Evolutionary conservation across 2,113 vertebrate species (phyloP).

Genomic region (Prionailurus bengalensis): DNA sequence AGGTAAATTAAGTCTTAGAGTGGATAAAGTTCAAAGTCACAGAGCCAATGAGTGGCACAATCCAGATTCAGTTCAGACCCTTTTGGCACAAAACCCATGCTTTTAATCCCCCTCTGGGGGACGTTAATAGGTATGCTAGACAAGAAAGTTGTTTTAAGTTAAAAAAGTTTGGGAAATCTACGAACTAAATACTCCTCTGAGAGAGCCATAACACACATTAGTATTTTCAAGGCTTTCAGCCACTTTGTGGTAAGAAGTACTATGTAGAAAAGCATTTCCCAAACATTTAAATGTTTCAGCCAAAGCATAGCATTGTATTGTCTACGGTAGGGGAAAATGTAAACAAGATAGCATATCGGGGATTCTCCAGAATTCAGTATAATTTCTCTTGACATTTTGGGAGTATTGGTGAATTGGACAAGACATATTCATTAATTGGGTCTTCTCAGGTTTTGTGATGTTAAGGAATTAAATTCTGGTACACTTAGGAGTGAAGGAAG

Average conservation of each 20-base stretch:
- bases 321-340: background rate
- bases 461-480: background rate
- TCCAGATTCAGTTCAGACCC: background rate
- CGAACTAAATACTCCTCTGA: background rate
- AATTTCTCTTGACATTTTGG: background rate
- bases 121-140: background rate
- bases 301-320: background rate
- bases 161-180: background rate
- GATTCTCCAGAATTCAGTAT: background rate
- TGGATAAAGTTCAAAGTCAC: background rate
- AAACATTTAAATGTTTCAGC: background rate
- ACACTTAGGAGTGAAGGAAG: background rate
- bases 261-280: background rate
- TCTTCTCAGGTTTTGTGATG: background rate
- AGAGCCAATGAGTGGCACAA: background rate
- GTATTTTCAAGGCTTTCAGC: background rate
- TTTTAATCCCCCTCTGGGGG: background rate
- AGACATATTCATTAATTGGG: background rate
- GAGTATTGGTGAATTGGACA: background rate
- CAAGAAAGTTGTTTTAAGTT: background rate
- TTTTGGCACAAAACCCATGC: background rate
- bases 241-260: background rate
- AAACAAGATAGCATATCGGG: fast-evolving
- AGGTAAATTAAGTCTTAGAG: background rate
- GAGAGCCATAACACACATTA: background rate